phyloP scores from a whole-genome alignment of 30 jellyfish, hydroid and myxozoan species.

The Cassiopea xamachana region DNA sequence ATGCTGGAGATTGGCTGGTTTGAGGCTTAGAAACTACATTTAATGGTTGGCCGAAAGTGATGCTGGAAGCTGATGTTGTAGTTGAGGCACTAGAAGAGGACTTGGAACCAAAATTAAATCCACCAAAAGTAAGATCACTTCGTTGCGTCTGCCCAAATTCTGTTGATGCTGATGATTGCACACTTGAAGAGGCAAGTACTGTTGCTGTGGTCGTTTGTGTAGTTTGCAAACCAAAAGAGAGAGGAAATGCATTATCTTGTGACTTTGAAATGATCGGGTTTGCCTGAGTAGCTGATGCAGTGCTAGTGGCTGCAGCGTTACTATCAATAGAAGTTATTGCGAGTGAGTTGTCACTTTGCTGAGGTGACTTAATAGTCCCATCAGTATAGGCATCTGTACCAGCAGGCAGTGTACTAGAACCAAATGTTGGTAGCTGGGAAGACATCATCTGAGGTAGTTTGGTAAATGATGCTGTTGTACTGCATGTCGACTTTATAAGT shows the following conservation, averaged over 20 bases:
- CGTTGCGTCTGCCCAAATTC: neutral
- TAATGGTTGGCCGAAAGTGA: neutral
- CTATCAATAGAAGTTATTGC: too few species aligned
- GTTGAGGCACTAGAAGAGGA: slow-evolving; percentile 13
- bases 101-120: slow-evolving; percentile 23
- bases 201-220: slow-evolving; percentile 5
- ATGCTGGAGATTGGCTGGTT: neutral
- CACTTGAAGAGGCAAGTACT: neutral
- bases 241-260: neutral
- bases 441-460: neutral
- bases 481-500: neutral
- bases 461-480: neutral
- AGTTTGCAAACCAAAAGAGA: slow-evolving; percentile 1
- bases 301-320: neutral
- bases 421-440: slow-evolving; percentile 3
- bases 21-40: neutral
- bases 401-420: too few species aligned
- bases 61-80: slow-evolving; percentile 3
- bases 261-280: neutral
- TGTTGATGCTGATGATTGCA: neutral
- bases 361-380: too few species aligned
- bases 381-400: too few species aligned
- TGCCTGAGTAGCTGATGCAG: neutral
- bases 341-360: too few species aligned
- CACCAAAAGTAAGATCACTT: neutral